Evolutionary conservation across 2,888 invertebrate genomes (phyloP).

Genomic region (Andrena marginata): DNA sequence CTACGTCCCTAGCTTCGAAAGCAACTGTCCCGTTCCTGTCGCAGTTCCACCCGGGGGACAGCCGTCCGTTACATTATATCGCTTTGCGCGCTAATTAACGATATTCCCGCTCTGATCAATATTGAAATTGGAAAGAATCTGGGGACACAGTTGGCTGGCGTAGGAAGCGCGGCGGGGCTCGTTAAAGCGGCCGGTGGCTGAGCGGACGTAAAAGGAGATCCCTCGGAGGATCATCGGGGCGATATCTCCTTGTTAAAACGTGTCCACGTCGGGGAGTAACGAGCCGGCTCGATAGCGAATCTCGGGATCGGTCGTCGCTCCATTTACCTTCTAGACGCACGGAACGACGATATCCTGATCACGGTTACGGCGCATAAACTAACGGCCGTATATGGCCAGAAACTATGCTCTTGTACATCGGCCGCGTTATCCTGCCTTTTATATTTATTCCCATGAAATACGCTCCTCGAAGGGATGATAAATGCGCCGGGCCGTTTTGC

Average conservation of each 20-base stretch:
- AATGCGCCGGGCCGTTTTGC: background rate
- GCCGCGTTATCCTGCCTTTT: conserved; percentile 23
- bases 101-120: conserved; percentile 2
- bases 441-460: conserved; percentile 43
- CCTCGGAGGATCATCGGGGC: conserved; percentile 43
- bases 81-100: background rate
- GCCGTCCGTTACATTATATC: background rate
- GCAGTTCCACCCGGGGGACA: background rate
- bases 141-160: conserved; percentile 18
- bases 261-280: conserved; percentile 65
- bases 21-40: background rate
- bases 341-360: conserved; percentile 46
- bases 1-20: background rate
- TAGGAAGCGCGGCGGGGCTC: conserved; percentile 40
- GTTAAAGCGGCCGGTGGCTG: conserved; percentile 45
- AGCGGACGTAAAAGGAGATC: conserved; percentile 65
- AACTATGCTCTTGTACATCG: conserved; percentile 30
- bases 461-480: conserved; percentile 18
- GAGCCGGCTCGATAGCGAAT: conserved; percentile 62
- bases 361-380: conserved; percentile 19
- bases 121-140: conserved; percentile 27
- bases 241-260: conserved; percentile 67
- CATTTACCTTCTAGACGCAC: conserved; percentile 49
- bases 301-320: conserved; percentile 52
- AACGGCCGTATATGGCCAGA: conserved; percentile 38